Percentiles rank a stretch among this genome's conserved stretches.
phyloP scores from a whole-genome alignment of 2,797 vertebrate genomes.

The Mareca strepera region DNA sequence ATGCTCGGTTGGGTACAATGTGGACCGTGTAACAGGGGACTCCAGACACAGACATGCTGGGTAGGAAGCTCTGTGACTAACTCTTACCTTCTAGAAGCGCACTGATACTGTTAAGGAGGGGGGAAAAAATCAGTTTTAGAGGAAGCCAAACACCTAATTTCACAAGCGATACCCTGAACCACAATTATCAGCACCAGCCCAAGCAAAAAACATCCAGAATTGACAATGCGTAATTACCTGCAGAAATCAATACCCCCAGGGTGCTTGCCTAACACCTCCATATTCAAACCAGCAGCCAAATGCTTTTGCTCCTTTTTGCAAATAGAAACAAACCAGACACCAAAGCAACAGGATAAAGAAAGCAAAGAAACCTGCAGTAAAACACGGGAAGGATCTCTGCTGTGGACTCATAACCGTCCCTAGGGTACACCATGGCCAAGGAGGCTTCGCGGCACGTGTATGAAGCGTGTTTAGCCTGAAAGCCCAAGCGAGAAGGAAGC shows the following conservation, averaged over 20 bases:
- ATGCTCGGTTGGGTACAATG: neutral
- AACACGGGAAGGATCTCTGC: neutral
- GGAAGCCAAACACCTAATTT: neutral
- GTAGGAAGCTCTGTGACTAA: neutral
- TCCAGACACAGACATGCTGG: neutral
- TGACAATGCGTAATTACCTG: neutral
- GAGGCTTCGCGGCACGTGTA: neutral
- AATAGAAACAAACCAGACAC: neutral
- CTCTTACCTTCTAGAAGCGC: neutral
- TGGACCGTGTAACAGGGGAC: neutral
- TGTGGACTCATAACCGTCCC: too few species aligned
- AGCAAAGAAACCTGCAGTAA: neutral
- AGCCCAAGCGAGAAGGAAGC: neutral
- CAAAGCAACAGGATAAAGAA: neutral
- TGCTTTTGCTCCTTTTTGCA: accelerated
- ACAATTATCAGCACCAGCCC: neutral
- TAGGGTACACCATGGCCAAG: neutral
- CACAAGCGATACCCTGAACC: accelerated
- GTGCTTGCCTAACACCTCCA: neutral
- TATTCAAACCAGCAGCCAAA: neutral
- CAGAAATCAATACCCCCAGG: neutral
- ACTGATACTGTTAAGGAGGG: neutral
- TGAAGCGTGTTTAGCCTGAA: neutral
- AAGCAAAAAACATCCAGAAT: neutral
- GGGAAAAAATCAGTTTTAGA: neutral